Conservation (phyloP, 2,888 invertebrate species). For the Polydrusus cervinus region DNA sequence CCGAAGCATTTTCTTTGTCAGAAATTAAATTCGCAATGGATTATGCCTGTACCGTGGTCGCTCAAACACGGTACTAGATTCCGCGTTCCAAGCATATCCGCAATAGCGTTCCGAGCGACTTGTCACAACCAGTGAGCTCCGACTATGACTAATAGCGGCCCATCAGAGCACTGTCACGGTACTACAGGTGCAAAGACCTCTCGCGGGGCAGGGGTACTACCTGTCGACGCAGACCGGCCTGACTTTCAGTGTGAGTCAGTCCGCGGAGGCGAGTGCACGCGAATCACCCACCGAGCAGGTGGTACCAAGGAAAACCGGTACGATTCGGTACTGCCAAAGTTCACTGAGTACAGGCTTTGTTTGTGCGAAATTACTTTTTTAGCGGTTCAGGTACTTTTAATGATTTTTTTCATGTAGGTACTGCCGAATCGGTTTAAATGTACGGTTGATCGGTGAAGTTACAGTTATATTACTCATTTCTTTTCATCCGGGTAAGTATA, state of each 20-base stretch:
- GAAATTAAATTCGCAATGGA: too few relatives aligned
- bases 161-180: slow-evolving; percentile 65
- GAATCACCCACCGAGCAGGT: slow-evolving; percentile 9
- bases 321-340: slow-evolving; percentile 32
- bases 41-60: too few relatives aligned
- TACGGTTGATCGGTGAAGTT: slow-evolving; percentile 11
- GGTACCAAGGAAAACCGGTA: slow-evolving; percentile 40
- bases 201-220: slow-evolving; percentile 65
- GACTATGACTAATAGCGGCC: slow-evolving; percentile 68
- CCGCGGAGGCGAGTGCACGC: slow-evolving; percentile 54
- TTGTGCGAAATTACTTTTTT: slow-evolving; percentile 48
- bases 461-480: slow-evolving; percentile 4
- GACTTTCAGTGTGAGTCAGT: slow-evolving; percentile 65
- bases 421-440: slow-evolving; percentile 26
- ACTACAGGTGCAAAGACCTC: slow-evolving; percentile 72
- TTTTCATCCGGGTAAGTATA: slow-evolving; percentile 7
- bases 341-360: slow-evolving; percentile 39
- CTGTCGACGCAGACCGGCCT: slow-evolving; percentile 64
- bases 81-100: slow-evolving; percentile 24
- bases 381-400: slow-evolving; percentile 43
- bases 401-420: slow-evolving; percentile 22
- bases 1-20: not conserved
- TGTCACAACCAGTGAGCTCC: slow-evolving; percentile 60
- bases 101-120: slow-evolving; percentile 62
- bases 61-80: slow-evolving; percentile 7